Percentiles rank a stretch among this genome's conserved stretches.
phyloP scores from a whole-genome alignment of 2,113 vertebrate species.

The Perca fluviatilis region DNA sequence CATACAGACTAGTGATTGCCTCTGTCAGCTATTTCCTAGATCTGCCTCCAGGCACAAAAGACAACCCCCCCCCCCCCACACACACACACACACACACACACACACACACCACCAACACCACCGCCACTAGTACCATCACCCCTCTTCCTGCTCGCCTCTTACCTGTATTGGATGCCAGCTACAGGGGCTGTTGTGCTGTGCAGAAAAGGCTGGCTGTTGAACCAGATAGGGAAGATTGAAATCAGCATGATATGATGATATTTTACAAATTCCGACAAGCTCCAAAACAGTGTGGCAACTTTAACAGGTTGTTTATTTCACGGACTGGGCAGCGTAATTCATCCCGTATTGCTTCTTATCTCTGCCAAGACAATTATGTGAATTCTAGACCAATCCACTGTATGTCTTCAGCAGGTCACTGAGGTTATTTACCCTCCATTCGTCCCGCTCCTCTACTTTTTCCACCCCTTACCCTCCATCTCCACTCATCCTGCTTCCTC shows the following conservation, averaged over 20 bases:
- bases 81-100: no score
- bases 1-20: constrained; percentile 67
- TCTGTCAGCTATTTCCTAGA: constrained; percentile 78
- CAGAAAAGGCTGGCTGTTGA: constrained; percentile 22
- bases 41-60: constrained; percentile 74
- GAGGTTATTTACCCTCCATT: constrained; percentile 50
- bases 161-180: constrained; percentile 52
- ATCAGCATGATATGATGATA: constrained; percentile 54
- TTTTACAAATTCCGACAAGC: constrained; percentile 32
- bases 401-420: constrained; percentile 25
- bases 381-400: not conserved
- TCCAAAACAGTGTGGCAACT: constrained; percentile 31
- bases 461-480: constrained; percentile 26
- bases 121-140: not conserved
- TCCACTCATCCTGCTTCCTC: constrained; percentile 10
- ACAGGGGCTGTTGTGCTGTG: constrained; percentile 7
- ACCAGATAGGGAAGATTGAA: constrained; percentile 51
- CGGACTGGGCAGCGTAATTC: constrained; percentile 13
- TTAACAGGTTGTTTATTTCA: constrained; percentile 49
- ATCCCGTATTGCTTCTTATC: constrained; percentile 34
- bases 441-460: constrained; percentile 27
- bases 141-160: constrained; percentile 45
- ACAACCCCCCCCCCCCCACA: not conserved
- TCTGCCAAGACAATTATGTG: constrained; percentile 18
- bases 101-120: no score